Evolutionary conservation across 2,113 vertebrate genomes (phyloP).

Genomic region (Garra rufa): DNA sequence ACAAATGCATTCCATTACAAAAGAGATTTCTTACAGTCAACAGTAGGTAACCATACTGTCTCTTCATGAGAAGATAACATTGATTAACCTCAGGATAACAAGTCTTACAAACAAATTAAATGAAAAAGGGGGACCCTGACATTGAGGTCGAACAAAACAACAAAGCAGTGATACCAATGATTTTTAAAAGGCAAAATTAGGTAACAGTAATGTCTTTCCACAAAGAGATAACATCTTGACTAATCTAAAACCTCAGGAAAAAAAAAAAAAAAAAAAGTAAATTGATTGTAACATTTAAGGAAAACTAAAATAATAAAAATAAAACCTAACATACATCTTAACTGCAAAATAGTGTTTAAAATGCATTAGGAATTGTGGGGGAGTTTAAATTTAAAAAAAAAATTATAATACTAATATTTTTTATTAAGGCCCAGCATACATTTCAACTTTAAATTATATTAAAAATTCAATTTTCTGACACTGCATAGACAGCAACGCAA

Average conservation of each 20-base stretch:
- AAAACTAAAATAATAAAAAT: too few species aligned
- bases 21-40: background rate
- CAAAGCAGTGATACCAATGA: background rate
- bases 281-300: too few species aligned
- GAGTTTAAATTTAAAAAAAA: too few species aligned
- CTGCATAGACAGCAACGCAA: too few species aligned
- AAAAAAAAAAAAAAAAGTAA: background rate
- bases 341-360: too few species aligned
- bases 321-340: background rate
- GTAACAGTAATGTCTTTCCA: too few species aligned
- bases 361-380: too few species aligned
- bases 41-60: background rate
- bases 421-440: too few species aligned
- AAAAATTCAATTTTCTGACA: too few species aligned
- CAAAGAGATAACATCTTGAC: background rate
- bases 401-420: too few species aligned
- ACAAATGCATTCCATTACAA: conserved; percentile 21
- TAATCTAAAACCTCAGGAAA: background rate
- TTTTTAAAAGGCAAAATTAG: background rate
- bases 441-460: too few species aligned
- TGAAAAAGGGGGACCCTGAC: background rate
- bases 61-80: background rate
- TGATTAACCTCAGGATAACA: background rate
- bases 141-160: background rate
- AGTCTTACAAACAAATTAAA: background rate